Base-by-base conservation (phyloP, 2,888 invertebrate genomes). In the Chaetoderma sp. region DNA sequence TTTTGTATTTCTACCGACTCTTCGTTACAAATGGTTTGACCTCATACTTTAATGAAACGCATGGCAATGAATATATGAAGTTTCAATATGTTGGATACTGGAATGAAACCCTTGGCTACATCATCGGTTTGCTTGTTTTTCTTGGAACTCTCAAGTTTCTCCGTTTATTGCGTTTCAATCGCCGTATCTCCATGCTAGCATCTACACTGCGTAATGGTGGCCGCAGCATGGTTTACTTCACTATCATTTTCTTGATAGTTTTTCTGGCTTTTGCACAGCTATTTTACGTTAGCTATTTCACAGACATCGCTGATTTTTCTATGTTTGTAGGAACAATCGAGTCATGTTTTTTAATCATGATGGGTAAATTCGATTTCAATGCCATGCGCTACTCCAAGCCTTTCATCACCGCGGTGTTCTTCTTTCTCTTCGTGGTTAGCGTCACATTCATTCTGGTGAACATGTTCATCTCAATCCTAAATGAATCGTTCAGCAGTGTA, bases 81-180 rank as follows among this genome's bases (percentile, higher is more conserved):
- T 82, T 88, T 71, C 86, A 87, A 61, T 86, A 83, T 67, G 86
- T 87, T 1, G 86, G 84, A 1, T 82, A 82, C 62, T 84, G 87
- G 78, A 87, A 88, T 66, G 87, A 88, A 63, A 72, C 86, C 8
- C 88, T 88, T 75, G 83, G 84, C 21, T 88, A 88, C 72, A 80
- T 87, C 68, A 79, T 88, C 27, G 88, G 87, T n/a, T 85, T 85
- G 74, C 78, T 88, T 18, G 86, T 88, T 36, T 89, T 89, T 80
- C 82, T 88, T 44, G 86, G 86, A 27, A 87, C 88, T 4, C 77
- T 89, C 64, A 88, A 89, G 76, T 88, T 89, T 79, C 81, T 88
- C 60, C 86, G 87, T 65, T 80, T 89, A 23, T 80, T 89, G 32
- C 79, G 88, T 62, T 89, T 88, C 81, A 88, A 88, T 78, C 83